Conservation (phyloP, 2,797 vertebrate genomes). For the Sebastes taczanowskii region DNA sequence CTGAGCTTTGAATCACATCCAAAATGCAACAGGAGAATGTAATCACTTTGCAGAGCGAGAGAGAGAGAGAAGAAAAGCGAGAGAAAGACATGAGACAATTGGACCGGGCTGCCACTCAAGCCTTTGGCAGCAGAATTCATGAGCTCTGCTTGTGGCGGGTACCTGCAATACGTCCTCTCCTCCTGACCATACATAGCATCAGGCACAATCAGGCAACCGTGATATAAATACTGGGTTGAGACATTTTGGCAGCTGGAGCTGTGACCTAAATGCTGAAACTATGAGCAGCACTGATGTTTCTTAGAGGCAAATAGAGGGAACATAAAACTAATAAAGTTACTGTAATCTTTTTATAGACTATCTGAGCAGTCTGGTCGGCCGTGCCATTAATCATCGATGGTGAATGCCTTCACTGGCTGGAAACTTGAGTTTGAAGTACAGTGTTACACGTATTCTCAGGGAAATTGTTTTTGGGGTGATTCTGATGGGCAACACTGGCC, state of each 20-base stretch:
- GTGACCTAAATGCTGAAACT: constrained; percentile 77
- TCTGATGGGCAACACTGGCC: background rate
- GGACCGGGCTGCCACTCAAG: constrained; percentile 67
- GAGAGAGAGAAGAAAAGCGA: background rate
- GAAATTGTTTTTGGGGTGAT: background rate
- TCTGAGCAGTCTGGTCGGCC: constrained; percentile 41
- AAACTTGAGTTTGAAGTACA: constrained; percentile 2
- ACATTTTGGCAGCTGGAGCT: constrained; percentile 71
- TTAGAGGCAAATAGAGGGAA: constrained; percentile 42
- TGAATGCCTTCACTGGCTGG: constrained; percentile 28
- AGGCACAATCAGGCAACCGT: constrained; percentile 63
- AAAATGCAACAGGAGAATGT: constrained; percentile 70
- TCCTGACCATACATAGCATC: constrained; percentile 82
- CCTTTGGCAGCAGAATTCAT: constrained; percentile 60
- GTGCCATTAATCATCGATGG: constrained; percentile 62
- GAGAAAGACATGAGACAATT: constrained; percentile 42
- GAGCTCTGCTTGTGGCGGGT: constrained; percentile 66
- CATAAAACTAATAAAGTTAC: constrained; percentile 66
- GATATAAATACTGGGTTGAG: constrained; percentile 76
- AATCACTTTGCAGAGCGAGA: constrained; percentile 58
- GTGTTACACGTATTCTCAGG: background rate
- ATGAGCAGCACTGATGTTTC: constrained; percentile 64
- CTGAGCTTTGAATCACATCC: constrained; percentile 65
- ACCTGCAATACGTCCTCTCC: constrained; percentile 65
- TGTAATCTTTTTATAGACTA: constrained; percentile 76